Evolutionary conservation across 2,888 invertebrate species (phyloP).

Genomic region (Serrognathus titanus): DNA sequence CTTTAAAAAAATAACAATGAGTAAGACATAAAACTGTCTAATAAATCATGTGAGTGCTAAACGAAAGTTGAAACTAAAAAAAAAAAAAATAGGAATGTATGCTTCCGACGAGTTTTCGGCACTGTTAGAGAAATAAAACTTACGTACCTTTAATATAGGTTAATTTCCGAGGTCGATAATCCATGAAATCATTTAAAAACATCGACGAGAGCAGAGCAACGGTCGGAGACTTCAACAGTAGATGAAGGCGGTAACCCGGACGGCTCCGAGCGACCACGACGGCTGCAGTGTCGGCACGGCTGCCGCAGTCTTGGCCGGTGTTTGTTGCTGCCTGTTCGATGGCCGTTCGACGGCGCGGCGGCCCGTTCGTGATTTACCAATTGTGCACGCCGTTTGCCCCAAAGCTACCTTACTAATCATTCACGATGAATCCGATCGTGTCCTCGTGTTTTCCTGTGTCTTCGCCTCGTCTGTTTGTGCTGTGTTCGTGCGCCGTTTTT

Average conservation of each 20-base stretch:
- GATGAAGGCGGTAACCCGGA: constrained; percentile 10
- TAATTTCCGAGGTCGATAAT: constrained; percentile 7
- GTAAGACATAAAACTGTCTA: no score
- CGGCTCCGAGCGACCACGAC: constrained; percentile 5
- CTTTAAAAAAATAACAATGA: no score
- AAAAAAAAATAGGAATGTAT: no score
- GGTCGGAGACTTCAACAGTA: constrained; percentile 7
- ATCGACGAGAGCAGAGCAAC: constrained; percentile 7
- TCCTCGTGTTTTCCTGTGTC: neutral
- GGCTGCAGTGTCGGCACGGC: neutral
- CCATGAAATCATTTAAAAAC: constrained; percentile 2
- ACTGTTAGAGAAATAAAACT: no score
- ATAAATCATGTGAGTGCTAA: no score
- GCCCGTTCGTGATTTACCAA: constrained; percentile 8
- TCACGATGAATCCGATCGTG: neutral
- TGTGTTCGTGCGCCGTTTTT: neutral
- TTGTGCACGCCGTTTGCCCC: constrained; percentile 4
- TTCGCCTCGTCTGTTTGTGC: neutral
- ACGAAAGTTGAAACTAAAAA: no score
- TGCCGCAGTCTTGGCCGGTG: constrained; percentile 7
- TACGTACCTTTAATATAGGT: constrained; percentile 1
- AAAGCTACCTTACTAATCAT: constrained; percentile 1
- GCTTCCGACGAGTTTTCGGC: no score
- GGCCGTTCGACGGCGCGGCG: constrained; percentile 5
- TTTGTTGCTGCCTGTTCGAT: neutral